Evolutionary conservation across 2,797 vertebrate genomes (phyloP).

Genomic region (Botia almorhae): DNA sequence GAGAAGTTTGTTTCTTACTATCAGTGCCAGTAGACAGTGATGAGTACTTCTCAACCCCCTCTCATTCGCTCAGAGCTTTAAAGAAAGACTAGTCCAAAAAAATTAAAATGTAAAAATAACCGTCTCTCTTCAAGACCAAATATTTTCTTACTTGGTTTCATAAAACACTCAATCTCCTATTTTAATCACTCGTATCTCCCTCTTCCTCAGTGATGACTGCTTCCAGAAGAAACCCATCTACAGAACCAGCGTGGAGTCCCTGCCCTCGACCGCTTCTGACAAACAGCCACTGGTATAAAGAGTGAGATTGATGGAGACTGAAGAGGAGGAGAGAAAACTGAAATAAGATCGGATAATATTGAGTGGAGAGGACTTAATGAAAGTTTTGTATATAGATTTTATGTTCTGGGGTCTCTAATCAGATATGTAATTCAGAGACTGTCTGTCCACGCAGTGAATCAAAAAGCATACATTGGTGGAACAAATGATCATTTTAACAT

Average conservation of each 20-base stretch:
- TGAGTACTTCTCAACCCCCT: constrained; percentile 18
- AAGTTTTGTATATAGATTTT: constrained; percentile 20
- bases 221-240: constrained; percentile 86
- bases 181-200: background rate
- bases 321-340: constrained; percentile 23
- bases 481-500: constrained; percentile 69
- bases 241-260: constrained; percentile 77
- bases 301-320: constrained; percentile 44
- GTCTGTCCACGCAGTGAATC: constrained; percentile 55
- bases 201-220: constrained; percentile 76
- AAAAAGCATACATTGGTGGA: constrained; percentile 54
- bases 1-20: no score
- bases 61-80: constrained; percentile 37
- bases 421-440: constrained; percentile 36
- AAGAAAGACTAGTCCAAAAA: constrained; percentile 49
- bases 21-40: background rate
- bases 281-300: constrained; percentile 81
- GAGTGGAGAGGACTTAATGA: constrained; percentile 30
- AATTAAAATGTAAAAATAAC: constrained; percentile 60
- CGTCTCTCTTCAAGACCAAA: background rate
- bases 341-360: constrained; percentile 36
- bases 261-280: constrained; percentile 75
- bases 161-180: constrained; percentile 37
- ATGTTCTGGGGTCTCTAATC: constrained; percentile 30
- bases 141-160: constrained; percentile 10